These are phyloP conservation scores for Zeuzera pyrina DNA, from an alignment of 2,888 invertebrate genomes.

Conservation along the genomic window DNA sequence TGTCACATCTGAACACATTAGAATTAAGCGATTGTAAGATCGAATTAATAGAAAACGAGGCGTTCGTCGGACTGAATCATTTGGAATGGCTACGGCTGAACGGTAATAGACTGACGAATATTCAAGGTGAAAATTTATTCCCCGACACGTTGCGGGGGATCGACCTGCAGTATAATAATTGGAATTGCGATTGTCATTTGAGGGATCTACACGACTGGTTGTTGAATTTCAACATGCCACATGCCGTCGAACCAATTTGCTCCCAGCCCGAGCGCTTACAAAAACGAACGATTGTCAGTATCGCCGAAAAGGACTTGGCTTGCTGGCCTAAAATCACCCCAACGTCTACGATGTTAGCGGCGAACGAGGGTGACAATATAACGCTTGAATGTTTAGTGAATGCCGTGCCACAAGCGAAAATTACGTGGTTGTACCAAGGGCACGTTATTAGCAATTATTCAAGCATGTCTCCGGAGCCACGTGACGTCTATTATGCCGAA, in stretches of 20 bases:
- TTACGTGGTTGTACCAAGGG: slow-evolving; percentile 89
- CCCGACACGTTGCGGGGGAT: slow-evolving; percentile 86
- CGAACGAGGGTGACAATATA: slow-evolving; percentile 85
- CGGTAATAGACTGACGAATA: slow-evolving; percentile 83
- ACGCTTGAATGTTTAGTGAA: slow-evolving; percentile 86
- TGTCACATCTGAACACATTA: slow-evolving; percentile 83
- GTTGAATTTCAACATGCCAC: slow-evolving; percentile 81
- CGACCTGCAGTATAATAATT: slow-evolving; percentile 88
- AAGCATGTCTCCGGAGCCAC: slow-evolving; percentile 75
- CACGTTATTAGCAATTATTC: slow-evolving; percentile 85
- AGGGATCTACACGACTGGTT: slow-evolving; percentile 86
- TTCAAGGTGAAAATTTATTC: slow-evolving; percentile 79
- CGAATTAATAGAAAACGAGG: slow-evolving; percentile 81
- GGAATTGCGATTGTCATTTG: slow-evolving; percentile 90
- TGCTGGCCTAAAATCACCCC: slow-evolving; percentile 86
- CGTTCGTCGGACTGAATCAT: slow-evolving; percentile 85
- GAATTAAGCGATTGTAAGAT: slow-evolving; percentile 88
- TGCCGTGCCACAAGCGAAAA: slow-evolving; percentile 85
- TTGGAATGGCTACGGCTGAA: slow-evolving; percentile 89
- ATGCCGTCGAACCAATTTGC: slow-evolving; percentile 85
- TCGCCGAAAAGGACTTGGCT: slow-evolving; percentile 81
- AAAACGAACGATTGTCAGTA: slow-evolving; percentile 77
- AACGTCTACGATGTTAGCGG: slow-evolving; percentile 82
- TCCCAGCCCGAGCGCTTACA: slow-evolving; percentile 78
- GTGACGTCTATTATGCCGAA: slow-evolving; percentile 80